phyloP scores from a whole-genome alignment of 2,113 vertebrate genomes.

The Platichthys flesus region DNA sequence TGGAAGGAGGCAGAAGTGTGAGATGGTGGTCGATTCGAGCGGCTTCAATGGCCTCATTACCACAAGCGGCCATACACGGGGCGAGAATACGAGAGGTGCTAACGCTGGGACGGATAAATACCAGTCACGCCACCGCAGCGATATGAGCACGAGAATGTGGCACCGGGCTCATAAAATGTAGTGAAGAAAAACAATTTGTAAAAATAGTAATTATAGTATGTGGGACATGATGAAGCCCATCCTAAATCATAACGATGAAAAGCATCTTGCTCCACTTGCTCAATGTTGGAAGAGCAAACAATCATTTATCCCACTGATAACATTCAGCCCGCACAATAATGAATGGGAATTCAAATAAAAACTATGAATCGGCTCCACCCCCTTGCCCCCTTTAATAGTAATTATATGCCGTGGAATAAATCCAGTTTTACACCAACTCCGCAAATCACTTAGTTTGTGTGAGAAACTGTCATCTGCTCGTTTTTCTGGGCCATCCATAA shows the following conservation, averaged over 20 bases:
- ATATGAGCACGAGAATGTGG: conserved; percentile 28
- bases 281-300: conserved; percentile 12
- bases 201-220: conserved; percentile 43
- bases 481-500: conserved; percentile 78
- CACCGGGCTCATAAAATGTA: conserved; percentile 10
- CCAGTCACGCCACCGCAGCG: conserved; percentile 27
- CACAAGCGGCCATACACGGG: conserved; percentile 47
- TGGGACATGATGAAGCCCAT: conserved; percentile 18
- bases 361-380: conserved; percentile 19
- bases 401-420: conserved; percentile 30
- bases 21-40: conserved; percentile 60
- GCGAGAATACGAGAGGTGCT: conserved; percentile 48
- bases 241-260: conserved; percentile 41
- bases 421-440: conserved; percentile 32
- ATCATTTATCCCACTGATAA: conserved; percentile 30
- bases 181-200: conserved; percentile 30
- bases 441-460: conserved; percentile 51
- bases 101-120: conserved; percentile 47
- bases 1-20: conserved; percentile 58
- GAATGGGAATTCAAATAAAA: conserved; percentile 33
- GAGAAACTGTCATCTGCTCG: conserved; percentile 78
- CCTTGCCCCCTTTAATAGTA: conserved; percentile 18
- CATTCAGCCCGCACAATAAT: conserved; percentile 16
- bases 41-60: conserved; percentile 71
- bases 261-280: conserved; percentile 37